Evolutionary conservation across 2,888 invertebrate species (phyloP), one percentile per base, ranked within the genome.

Genomic region (Andrena fulva): DNA sequence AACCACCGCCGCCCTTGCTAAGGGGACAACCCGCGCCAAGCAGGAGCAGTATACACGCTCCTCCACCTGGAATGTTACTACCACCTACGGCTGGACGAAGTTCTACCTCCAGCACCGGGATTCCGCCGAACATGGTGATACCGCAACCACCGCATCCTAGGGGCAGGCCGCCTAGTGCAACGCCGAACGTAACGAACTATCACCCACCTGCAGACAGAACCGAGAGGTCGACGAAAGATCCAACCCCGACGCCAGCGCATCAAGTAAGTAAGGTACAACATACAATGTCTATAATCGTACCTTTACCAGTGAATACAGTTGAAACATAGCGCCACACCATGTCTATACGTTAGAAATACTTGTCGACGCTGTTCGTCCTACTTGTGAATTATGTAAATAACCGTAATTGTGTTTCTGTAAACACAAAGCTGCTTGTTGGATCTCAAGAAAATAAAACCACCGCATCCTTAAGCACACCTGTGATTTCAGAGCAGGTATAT

Each of bases 111-210:
- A 92, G 94, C 76, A 93, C 94, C 42, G 94, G 94, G 68, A 94
- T 94, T 92, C 94, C 94, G 78, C 94, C 94, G 52, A 94, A 94
- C 85, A 94, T 94, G 94, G 93, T 95, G 27, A 93, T 95, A 93
- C 94, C 95, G 6, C 95, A 95, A 77, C 95, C 95, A 84, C 94
- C 95, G 69, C 93, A 94, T 88, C 94, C 94, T 16, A 90, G 94
- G 85, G 93, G 93, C 86, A 91, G 92, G 90, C 90, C 91, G 54
- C 87, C 92, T 24, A 91, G 89, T 68, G 90, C 90, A 56, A 89
- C 91, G 31, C 89, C 93, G 24, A 92, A 90, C 83, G 92, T 93
- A 63, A 89, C 93, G 16, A 92, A 88, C 79, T 94, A 94, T 90
- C 94, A 94, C 77, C 91, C 94, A 20, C 93, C 93, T 10, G 92